Conservation (phyloP, 2,888 invertebrate genomes). For the Parelbella ahira region DNA sequence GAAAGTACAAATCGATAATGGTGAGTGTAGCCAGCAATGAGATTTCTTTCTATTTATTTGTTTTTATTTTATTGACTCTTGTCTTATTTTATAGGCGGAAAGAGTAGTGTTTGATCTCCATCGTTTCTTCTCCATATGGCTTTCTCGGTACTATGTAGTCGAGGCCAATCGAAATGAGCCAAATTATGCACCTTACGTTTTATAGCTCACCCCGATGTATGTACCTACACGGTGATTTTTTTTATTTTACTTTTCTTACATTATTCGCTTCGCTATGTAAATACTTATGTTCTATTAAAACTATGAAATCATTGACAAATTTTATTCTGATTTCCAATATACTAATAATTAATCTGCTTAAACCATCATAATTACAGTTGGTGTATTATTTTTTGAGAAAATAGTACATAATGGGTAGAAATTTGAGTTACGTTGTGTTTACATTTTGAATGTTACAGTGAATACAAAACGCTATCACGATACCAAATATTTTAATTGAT, state of each 20-base stretch:
- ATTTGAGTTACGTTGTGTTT: no score
- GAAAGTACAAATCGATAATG: constrained; percentile 99
- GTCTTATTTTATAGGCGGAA: constrained; percentile 85
- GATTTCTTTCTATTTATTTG: constrained; percentile 27
- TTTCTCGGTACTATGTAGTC: constrained; percentile 71
- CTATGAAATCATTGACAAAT: no score
- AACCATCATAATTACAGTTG: no score
- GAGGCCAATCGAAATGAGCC: constrained; percentile 57
- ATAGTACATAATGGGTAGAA: no score
- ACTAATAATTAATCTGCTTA: no score
- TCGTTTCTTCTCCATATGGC: constrained; percentile 88
- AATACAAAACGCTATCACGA: no score
- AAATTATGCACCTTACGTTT: constrained; percentile 64
- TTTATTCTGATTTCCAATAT: no score
- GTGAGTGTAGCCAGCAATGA: constrained; percentile 81
- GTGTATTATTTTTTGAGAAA: no score
- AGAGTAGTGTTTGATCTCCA: constrained; percentile 88
- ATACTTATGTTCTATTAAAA: background rate
- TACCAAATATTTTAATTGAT: no score
- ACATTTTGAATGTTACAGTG: no score
- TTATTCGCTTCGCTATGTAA: constrained; percentile 34
- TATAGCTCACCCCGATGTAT: constrained; percentile 64
- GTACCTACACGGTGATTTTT: constrained; percentile 49
- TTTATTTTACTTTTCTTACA: constrained; percentile 48
- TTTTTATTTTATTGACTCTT: constrained; percentile 43